These are phyloP conservation scores for Mus spicilegus DNA, from an alignment of 2,113 vertebrate genomes.

Conservation along the genomic window DNA sequence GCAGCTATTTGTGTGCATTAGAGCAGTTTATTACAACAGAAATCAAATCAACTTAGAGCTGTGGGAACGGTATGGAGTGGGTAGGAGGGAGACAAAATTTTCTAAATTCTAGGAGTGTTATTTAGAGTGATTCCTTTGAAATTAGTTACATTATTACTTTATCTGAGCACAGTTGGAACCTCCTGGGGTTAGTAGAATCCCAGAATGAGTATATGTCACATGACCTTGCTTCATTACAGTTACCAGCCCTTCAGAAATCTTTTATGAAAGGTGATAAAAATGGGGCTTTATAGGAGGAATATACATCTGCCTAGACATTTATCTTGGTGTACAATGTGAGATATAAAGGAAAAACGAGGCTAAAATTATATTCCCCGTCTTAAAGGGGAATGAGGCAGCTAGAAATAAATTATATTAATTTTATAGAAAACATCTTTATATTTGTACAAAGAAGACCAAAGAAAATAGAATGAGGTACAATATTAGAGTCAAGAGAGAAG, in stretches of 20 bases:
- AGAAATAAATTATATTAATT: background rate
- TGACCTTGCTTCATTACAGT: background rate
- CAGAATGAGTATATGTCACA: background rate
- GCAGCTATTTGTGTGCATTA: background rate
- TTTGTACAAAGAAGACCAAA: background rate
- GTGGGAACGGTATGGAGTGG: background rate
- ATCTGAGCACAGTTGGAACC: background rate
- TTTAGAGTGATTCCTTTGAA: background rate
- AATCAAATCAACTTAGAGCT: background rate
- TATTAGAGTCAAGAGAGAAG: background rate
- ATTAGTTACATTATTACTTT: constrained; percentile 17
- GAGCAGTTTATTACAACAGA: background rate
- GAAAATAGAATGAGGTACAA: background rate
- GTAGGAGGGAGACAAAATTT: background rate
- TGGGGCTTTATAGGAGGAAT: background rate
- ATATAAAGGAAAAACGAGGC: constrained; percentile 25
- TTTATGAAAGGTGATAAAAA: constrained; percentile 19
- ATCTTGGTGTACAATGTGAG: background rate
- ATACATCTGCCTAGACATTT: background rate
- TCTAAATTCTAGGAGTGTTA: background rate
- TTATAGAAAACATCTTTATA: background rate
- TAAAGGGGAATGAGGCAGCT: background rate
- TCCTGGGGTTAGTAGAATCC: background rate
- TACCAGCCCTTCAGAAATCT: background rate
- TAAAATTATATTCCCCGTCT: background rate